Percentiles rank a stretch among this genome's conserved stretches.
These are phyloP conservation scores for Euura lappo DNA, from an alignment of 1,140 invertebrate species.

Conservation along the genomic window DNA sequence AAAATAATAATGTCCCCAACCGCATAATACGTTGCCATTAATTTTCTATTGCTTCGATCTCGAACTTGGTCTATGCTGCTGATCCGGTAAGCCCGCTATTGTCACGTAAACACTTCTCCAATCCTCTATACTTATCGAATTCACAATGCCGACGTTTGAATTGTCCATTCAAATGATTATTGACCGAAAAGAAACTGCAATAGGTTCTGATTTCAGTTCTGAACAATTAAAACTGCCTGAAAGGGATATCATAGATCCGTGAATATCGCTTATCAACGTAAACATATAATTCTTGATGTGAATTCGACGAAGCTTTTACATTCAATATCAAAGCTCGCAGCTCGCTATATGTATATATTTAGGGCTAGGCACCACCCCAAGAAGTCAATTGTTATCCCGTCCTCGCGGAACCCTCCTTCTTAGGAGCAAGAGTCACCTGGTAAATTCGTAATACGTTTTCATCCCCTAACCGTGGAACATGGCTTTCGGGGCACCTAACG, in stretches of 20 bases:
- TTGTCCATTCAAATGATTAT: background rate
- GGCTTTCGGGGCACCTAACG: background rate
- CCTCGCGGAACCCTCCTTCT: background rate
- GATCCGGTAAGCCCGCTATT: background rate
- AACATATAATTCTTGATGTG: too few relatives aligned
- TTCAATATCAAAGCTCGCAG: too few relatives aligned
- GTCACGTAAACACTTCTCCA: background rate
- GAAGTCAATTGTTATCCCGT: background rate
- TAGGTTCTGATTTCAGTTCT: background rate
- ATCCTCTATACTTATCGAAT: background rate
- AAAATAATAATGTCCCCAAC: constrained; percentile 2
- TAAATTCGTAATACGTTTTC: background rate
- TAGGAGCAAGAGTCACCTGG: background rate
- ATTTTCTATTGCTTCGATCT: background rate
- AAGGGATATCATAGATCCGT: too few relatives aligned
- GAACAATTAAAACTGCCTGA: too few relatives aligned
- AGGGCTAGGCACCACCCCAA: background rate
- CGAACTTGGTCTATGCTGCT: background rate
- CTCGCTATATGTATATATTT: too few relatives aligned
- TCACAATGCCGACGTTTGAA: background rate
- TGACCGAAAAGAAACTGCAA: background rate
- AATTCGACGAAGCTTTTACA: too few relatives aligned
- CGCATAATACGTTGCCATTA: constrained; percentile 2
- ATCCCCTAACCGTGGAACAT: background rate
- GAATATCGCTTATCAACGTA: too few relatives aligned